phyloP scores from a whole-genome alignment of 2,888 invertebrate genomes.

The Terebella lapidaria region DNA sequence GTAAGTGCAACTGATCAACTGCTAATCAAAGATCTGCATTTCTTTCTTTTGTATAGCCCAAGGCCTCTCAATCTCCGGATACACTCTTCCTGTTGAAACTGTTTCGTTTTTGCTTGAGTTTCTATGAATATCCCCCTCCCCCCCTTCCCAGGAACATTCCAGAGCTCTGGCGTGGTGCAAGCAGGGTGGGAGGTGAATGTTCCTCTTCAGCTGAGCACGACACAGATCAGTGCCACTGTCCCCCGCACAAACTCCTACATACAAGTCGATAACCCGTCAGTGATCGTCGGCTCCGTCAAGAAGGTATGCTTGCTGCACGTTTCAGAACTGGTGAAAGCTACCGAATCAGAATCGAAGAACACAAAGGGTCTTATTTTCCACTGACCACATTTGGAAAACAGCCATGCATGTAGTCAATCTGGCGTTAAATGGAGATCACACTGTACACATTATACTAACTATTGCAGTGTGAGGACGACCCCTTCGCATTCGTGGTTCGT shows the following conservation, averaged over 20 bases:
- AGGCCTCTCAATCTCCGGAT: too few species aligned
- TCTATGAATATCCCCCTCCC: background rate
- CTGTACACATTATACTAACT: too few species aligned
- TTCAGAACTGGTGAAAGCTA: too few species aligned
- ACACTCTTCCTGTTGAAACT: too few species aligned
- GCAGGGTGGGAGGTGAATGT: slow-evolving; percentile 53
- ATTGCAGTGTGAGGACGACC: background rate
- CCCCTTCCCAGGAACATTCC: slow-evolving; percentile 32
- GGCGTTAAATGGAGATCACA: too few species aligned
- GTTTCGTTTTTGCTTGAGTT: too few species aligned
- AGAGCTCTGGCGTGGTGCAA: slow-evolving; percentile 52
- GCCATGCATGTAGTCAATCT: too few species aligned
- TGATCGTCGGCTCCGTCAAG: background rate
- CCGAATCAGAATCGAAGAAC: too few species aligned
- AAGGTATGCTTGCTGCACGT: too few species aligned
- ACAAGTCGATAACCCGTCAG: background rate
- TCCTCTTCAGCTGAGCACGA: slow-evolving; percentile 30
- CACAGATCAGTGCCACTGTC: slow-evolving; percentile 19
- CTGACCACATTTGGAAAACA: too few species aligned
- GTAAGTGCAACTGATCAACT: slow-evolving; percentile 8
- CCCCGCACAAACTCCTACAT: background rate
- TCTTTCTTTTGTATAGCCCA: background rate
- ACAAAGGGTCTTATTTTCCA: too few species aligned
- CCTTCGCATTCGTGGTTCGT: background rate
- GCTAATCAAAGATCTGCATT: background rate